Percentiles rank a stretch among this genome's conserved stretches.
Conservation (phyloP, 2,888 invertebrate species). For the Bugulina stolonifera region DNA sequence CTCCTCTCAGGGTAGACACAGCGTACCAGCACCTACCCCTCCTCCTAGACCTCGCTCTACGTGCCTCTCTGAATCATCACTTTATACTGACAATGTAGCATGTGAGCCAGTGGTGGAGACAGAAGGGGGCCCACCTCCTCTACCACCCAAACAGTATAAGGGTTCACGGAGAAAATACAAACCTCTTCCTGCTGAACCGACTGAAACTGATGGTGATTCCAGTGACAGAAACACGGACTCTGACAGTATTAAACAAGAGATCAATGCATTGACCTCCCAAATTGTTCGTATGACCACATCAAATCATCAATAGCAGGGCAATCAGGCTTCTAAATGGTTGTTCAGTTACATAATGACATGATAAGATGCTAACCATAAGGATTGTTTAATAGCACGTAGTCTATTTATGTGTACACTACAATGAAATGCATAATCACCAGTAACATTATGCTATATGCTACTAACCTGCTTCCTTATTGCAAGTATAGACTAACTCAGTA, state of each 20-base stretch:
- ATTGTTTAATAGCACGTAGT: too few species aligned
- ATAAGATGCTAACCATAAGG: too few species aligned
- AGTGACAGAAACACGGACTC: constrained; percentile 18
- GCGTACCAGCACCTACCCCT: neutral
- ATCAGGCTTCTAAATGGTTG: too few species aligned
- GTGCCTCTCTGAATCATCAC: neutral
- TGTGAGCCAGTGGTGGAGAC: neutral
- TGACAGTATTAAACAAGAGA: constrained; percentile 25
- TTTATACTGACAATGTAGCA: neutral
- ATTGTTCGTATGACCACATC: neutral
- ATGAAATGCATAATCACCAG: too few species aligned
- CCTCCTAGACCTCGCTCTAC: neutral
- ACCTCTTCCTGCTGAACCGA: constrained; percentile 20
- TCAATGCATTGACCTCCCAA: constrained; percentile 25
- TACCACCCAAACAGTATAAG: constrained; percentile 23
- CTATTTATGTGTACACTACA: too few species aligned
- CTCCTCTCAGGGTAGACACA: neutral
- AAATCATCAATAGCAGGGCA: too few species aligned
- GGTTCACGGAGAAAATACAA: constrained; percentile 22
- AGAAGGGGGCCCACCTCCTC: neutral
- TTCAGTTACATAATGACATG: too few species aligned
- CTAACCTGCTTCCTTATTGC: too few species aligned
- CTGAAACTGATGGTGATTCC: neutral
- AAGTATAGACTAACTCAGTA: too few species aligned
- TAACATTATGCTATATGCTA: too few species aligned